Conservation (phyloP, 2,888 invertebrate genomes). For the Autographa gamma region DNA sequence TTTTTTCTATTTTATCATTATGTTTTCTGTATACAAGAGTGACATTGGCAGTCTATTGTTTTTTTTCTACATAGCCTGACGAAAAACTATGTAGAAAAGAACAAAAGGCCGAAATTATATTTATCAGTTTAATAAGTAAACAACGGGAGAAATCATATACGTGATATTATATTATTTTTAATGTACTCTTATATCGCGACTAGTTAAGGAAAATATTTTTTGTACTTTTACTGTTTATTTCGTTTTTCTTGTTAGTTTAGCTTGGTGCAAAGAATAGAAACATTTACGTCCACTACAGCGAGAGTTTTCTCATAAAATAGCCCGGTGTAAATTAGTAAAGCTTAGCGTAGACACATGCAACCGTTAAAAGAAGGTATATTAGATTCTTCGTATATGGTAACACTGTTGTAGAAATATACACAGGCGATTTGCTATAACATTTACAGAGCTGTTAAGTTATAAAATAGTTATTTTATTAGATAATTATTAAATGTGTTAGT, state of each 20-base stretch:
- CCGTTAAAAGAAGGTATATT: not conserved
- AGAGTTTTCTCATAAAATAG: not conserved
- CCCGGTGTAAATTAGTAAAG: not conserved
- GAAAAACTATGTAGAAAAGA: too few species aligned
- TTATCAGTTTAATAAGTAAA: too few species aligned
- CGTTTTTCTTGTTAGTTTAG: not conserved
- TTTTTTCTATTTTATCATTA: too few species aligned
- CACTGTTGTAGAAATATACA: too few species aligned
- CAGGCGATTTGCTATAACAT: not conserved
- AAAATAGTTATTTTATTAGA: too few species aligned
- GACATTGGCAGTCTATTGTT: too few species aligned
- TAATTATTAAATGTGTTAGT: too few species aligned
- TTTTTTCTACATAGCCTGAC: too few species aligned
- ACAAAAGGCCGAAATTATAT: too few species aligned
- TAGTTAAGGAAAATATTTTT: not conserved
- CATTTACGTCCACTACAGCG: not conserved
- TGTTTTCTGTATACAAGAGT: too few species aligned
- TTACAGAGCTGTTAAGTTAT: not conserved
- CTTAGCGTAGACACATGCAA: not conserved
- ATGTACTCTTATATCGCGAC: not conserved
- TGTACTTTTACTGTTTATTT: not conserved
- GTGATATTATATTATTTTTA: not conserved
- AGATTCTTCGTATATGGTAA: not conserved
- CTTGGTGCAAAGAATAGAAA: constrained; percentile 2
- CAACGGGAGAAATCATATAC: too few species aligned